phyloP scores from a whole-genome alignment of 2,113 vertebrate genomes.

The Cottus gobio region DNA sequence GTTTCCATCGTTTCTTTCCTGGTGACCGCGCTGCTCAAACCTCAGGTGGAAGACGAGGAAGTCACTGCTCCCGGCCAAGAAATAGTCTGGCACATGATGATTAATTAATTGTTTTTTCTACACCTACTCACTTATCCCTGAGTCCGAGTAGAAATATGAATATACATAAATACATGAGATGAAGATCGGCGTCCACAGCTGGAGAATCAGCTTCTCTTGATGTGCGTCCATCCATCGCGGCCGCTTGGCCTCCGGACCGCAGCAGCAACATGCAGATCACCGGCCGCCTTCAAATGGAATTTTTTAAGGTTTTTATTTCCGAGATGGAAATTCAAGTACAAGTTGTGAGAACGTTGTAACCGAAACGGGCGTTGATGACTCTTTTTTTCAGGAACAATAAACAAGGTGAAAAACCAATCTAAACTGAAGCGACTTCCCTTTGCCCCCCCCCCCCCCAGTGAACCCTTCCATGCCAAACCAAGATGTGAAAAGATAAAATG shows the following conservation, averaged over 20 bases:
- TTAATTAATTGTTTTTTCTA: no score
- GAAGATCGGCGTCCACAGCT: background rate
- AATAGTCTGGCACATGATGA: background rate
- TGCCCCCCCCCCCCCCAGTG: no score
- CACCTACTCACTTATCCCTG: background rate
- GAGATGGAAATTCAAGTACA: background rate
- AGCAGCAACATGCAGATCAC: background rate
- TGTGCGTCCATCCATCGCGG: background rate
- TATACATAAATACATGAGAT: background rate
- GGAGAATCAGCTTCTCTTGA: background rate
- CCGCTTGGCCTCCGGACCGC: background rate
- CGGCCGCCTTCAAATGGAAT: constrained; percentile 19
- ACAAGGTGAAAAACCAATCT: background rate
- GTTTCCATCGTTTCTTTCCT: background rate
- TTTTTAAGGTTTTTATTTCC: background rate
- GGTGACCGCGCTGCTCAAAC: background rate
- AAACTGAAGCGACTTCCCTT: background rate
- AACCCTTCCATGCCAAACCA: background rate
- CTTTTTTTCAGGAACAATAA: background rate
- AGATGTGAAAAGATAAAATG: background rate
- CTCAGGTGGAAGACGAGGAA: background rate
- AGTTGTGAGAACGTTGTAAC: background rate
- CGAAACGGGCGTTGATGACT: background rate
- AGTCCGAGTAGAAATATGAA: background rate
- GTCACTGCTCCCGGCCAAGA: background rate